Evolutionary conservation across 2,113 vertebrate species (phyloP).

Genomic region (Dicaeum eximium): DNA sequence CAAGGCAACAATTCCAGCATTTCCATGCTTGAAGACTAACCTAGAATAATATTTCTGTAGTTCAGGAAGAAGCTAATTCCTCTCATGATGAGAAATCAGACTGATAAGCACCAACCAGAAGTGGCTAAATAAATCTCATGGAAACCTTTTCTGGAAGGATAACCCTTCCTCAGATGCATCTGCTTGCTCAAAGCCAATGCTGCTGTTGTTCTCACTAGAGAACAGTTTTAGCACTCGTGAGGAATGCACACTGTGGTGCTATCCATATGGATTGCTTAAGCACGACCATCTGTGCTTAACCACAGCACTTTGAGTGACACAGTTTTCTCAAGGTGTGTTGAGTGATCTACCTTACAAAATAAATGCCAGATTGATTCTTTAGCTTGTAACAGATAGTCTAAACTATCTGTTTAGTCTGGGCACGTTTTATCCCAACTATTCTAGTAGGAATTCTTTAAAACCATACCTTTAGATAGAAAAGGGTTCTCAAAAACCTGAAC

Average conservation of each 20-base stretch:
- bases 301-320: neutral
- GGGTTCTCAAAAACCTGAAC: neutral
- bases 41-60: neutral
- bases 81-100: neutral
- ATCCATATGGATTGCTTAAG: neutral
- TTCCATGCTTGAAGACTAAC: neutral
- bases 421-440: neutral
- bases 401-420: too few species aligned
- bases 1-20: neutral
- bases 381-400: neutral
- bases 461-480: neutral
- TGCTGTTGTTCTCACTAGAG: neutral
- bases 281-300: neutral
- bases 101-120: neutral
- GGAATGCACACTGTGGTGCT: neutral
- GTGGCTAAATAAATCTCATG: neutral
- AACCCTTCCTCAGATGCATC: neutral
- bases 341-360: neutral
- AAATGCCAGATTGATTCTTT: neutral
- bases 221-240: neutral
- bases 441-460: neutral
- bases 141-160: neutral
- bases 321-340: neutral
- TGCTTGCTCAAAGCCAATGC: fast-evolving
- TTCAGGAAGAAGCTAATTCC: neutral